Conservation (phyloP, 2,113 vertebrate species). For the Nothoprocta pentlandii region DNA sequence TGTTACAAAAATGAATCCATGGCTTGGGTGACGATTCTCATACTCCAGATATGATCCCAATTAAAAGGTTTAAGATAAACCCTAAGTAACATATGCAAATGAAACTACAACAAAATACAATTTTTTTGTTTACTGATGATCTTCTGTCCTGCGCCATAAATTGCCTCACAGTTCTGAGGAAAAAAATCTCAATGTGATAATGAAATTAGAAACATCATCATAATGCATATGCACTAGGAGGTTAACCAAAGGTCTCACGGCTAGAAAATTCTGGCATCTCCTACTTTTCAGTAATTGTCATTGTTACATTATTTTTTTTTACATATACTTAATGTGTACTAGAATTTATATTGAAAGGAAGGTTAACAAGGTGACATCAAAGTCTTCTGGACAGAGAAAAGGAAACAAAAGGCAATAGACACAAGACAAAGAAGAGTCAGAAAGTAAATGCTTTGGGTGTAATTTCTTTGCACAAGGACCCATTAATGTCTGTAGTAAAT, state of each 20-base stretch:
- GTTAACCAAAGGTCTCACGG: neutral
- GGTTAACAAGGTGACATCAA: neutral
- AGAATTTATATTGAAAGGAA: neutral
- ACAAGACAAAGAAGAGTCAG: neutral
- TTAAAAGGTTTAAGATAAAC: neutral
- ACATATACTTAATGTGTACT: neutral
- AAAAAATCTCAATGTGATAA: neutral
- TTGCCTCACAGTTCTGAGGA: neutral
- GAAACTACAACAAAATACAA: neutral
- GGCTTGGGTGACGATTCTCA: neutral
- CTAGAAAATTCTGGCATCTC: neutral
- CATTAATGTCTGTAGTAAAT: constrained; percentile 29
- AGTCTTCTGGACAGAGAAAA: neutral
- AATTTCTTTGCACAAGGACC: constrained; percentile 5
- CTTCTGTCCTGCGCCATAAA: neutral
- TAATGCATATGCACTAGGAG: neutral
- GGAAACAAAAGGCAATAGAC: constrained; percentile 5
- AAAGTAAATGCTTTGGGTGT: neutral
- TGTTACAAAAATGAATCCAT: neutral
- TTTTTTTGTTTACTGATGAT: neutral
- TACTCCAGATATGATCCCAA: neutral
- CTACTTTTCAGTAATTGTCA: neutral
- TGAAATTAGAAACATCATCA: neutral
- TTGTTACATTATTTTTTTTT: neutral
- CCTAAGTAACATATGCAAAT: neutral